Percentiles rank a stretch among this genome's conserved stretches.
Conservation (phyloP, 2,888 invertebrate genomes). For the Pomacea canaliculata region DNA sequence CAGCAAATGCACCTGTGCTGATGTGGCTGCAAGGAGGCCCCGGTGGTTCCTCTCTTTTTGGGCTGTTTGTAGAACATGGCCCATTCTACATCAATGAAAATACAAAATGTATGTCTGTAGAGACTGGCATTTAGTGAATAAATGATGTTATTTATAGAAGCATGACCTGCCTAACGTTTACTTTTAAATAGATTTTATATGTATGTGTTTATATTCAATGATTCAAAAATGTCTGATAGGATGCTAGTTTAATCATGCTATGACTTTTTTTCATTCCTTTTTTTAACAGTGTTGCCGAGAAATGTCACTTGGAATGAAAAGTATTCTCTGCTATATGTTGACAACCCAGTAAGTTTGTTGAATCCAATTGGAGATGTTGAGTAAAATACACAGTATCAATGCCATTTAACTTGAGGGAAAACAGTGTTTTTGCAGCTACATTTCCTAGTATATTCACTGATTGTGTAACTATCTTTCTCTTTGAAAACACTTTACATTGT, state of each 20-base stretch:
- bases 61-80: constrained; percentile 81
- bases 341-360: constrained; percentile 85
- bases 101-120: constrained; percentile 46
- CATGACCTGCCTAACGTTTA: no score
- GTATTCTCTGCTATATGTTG: constrained; percentile 88
- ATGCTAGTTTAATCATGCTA: no score
- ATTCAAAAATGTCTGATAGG: no score
- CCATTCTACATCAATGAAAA: constrained; percentile 76
- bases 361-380: no score
- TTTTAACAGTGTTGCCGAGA: constrained; percentile 73
- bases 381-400: no score
- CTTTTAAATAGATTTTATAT: no score
- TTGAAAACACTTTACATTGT: background rate
- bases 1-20: constrained; percentile 64
- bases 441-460: background rate
- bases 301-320: constrained; percentile 84
- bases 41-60: constrained; percentile 69
- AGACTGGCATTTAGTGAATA: no score
- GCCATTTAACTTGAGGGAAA: no score
- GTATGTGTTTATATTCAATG: no score
- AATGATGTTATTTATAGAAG: no score
- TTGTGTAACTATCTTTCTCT: background rate
- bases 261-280: no score
- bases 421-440: background rate
- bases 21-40: constrained; percentile 72